These are phyloP conservation scores for Scaptomyza flava DNA, from an alignment of 2,888 invertebrate species.

Conservation along the genomic window DNA sequence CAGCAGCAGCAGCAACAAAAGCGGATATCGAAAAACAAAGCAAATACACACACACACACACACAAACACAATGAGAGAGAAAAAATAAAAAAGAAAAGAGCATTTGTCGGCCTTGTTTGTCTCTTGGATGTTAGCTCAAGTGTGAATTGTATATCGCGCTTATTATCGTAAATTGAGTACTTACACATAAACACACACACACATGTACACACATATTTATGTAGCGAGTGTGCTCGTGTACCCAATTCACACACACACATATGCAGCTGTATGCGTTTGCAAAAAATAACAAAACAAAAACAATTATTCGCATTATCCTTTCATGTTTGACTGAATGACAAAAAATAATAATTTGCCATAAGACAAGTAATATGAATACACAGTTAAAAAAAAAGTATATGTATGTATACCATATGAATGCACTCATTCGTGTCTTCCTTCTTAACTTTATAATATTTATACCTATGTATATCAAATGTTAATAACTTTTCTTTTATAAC, in stretches of 20 bases:
- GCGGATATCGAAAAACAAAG: constrained; percentile 22
- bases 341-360: neutral
- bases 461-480: constrained; percentile 12
- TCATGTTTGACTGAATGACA: constrained; percentile 18
- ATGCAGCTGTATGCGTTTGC: constrained; percentile 31
- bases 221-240: constrained; percentile 17
- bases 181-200: constrained; percentile 12
- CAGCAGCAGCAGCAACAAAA: constrained; percentile 16
- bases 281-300: constrained; percentile 21
- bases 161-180: constrained; percentile 52
- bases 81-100: constrained; percentile 35
- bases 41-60: constrained; percentile 18
- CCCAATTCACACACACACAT: constrained; percentile 11
- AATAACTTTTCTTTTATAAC: neutral
- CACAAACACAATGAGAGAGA: constrained; percentile 6
- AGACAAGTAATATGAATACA: constrained; percentile 17
- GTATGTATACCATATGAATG: too few species aligned
- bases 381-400: neutral
- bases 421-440: constrained; percentile 5
- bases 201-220: constrained; percentile 5
- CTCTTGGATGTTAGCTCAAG: constrained; percentile 51
- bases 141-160: constrained; percentile 32
- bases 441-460: constrained; percentile 9
- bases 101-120: constrained; percentile 63
- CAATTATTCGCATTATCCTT: constrained; percentile 26